phyloP scores from a whole-genome alignment of 2,113 vertebrate species.

The Carassius auratus region DNA sequence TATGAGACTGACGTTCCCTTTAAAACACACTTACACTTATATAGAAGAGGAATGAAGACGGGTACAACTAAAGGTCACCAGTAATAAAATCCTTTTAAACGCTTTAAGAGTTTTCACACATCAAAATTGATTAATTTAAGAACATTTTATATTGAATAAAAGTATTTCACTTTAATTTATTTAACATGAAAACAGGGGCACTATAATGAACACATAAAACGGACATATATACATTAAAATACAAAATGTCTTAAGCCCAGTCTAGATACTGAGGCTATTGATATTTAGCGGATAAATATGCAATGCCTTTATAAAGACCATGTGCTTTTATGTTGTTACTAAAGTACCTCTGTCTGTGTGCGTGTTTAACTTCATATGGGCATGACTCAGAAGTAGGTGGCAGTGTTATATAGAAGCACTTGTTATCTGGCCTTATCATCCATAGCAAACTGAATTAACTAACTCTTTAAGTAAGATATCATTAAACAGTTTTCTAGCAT shows the following conservation, averaged over 20 bases:
- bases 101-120: slow-evolving; percentile 9
- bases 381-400: slow-evolving; percentile 30
- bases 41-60: slow-evolving; percentile 1
- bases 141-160: neutral
- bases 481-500: slow-evolving; percentile 13
- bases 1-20: slow-evolving; percentile 6
- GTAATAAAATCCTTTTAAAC: neutral
- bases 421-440: neutral
- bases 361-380: neutral
- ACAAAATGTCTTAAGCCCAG: slow-evolving; percentile 22
- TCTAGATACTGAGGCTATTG: slow-evolving; percentile 28
- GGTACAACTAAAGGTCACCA: neutral
- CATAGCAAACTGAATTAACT: neutral
- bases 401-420: slow-evolving; percentile 31
- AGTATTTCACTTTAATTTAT: slow-evolving; percentile 27
- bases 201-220: slow-evolving; percentile 38
- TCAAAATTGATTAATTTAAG: neutral
- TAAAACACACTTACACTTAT: slow-evolving; percentile 9
- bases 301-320: slow-evolving; percentile 14
- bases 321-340: slow-evolving; percentile 28
- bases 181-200: slow-evolving; percentile 17
- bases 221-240: slow-evolving; percentile 40
- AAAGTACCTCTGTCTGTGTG: neutral
- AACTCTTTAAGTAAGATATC: neutral
- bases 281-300: slow-evolving; percentile 31